Evolutionary conservation across 2,113 vertebrate genomes (phyloP).

Genomic region (Trichomycterus rosablanca): DNA sequence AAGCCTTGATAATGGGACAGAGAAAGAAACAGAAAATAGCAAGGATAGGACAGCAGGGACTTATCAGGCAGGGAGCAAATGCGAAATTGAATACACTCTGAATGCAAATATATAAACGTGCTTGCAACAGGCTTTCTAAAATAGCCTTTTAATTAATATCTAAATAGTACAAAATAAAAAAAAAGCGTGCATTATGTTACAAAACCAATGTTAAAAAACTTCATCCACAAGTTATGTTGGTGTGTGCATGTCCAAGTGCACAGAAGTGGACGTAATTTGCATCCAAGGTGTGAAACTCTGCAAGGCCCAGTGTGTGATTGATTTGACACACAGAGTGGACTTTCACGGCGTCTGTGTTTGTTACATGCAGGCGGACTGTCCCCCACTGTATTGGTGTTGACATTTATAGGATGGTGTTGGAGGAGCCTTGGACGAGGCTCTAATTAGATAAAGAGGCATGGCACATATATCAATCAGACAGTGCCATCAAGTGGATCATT

Average conservation of each 20-base stretch:
- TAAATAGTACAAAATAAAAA: not conserved
- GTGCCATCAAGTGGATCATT: conserved; percentile 82
- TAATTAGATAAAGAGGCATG: conserved; percentile 73
- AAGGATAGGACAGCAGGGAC: conserved; percentile 32
- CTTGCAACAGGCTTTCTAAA: no score
- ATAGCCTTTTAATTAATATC: not conserved
- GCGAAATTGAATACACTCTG: conserved; percentile 8
- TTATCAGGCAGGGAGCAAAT: conserved; percentile 40
- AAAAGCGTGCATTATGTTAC: not conserved
- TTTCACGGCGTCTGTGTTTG: conserved; percentile 92
- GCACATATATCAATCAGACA: conserved; percentile 73
- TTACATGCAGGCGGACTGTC: conserved; percentile 91
- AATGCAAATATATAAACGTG: not conserved
- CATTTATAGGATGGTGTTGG: conserved; percentile 96
- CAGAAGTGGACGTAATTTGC: conserved; percentile 61
- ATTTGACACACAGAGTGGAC: conserved; percentile 91
- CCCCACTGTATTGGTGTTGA: conserved; percentile 93
- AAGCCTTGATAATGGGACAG: conserved; percentile 80
- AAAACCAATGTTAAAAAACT: conserved; percentile 17
- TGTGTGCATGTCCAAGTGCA: conserved; percentile 28
- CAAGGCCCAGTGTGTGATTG: conserved; percentile 84
- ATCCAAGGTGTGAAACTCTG: conserved; percentile 81
- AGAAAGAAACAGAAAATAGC: conserved; percentile 54
- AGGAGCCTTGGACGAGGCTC: conserved; percentile 84
- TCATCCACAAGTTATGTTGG: conserved; percentile 4